Percentiles rank a stretch among this genome's conserved stretches.
Conservation (phyloP, 2,113 vertebrate species). For the Turnix velox region DNA sequence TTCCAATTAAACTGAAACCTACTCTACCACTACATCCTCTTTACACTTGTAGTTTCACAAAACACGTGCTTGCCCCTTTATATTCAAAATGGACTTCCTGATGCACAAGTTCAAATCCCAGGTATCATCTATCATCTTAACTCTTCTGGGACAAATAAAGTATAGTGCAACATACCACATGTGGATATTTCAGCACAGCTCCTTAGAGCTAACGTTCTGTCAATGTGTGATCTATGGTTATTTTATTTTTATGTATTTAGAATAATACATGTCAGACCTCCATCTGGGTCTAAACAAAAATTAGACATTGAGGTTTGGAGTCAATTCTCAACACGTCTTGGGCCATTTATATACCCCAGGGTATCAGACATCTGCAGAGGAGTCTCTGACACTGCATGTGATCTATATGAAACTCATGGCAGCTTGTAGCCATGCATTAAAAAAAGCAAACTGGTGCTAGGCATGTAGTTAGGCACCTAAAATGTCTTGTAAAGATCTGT, state of each 20-base stretch:
- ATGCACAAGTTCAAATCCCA: constrained; percentile 41
- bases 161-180: not conserved
- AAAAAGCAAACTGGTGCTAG: accelerated
- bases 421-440: not conserved
- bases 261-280: not conserved
- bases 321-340: not conserved
- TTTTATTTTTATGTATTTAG: not conserved
- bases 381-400: not conserved
- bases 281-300: not conserved
- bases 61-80: not conserved
- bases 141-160: constrained; percentile 40
- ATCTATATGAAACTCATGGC: not conserved
- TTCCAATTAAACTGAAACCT: not conserved
- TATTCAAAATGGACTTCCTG: constrained; percentile 31
- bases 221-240: not conserved
- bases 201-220: not conserved
- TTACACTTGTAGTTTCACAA: not conserved
- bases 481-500: not conserved
- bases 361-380: not conserved
- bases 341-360: not conserved
- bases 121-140: constrained; percentile 34
- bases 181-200: constrained; percentile 26
- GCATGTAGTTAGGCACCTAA: not conserved
- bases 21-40: not conserved
- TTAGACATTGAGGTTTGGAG: not conserved